Base-by-base conservation (phyloP, 92 coral and sea anemone genomes). In the Bergia sp. region DNA sequence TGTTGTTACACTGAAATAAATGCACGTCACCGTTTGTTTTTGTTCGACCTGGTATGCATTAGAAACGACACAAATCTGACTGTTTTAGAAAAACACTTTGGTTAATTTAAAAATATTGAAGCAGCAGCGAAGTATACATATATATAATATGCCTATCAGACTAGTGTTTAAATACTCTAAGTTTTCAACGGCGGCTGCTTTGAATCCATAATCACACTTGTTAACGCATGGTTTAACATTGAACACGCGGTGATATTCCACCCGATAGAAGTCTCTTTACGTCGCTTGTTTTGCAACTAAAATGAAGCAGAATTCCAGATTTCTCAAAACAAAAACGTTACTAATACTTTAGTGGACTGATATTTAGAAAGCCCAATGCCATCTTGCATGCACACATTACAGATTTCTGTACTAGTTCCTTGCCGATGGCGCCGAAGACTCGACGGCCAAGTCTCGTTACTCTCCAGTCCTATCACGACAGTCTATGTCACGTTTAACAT, bases 161-260 rank as follows among this genome's bases (percentile, higher is more conserved):
- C 12, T 2, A 20, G 29, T 61, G 29, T 20, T 7, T 18, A 61
- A 61, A 18, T 3, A 61, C 29, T 61, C 10, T 16, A 1, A 15
- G 3, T 61, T 15, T 61, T 10, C 21, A 61, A 15, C 67, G 1
- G 15, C 5, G 67, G 21, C 23, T 16, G 23, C n/a, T 61, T 61
- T 61, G 69, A 61, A 21, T 61, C 8, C 8, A 21, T 61, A 18
- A 61, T 20, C 45, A 18, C 11, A 42, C 7, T 43, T 16, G 37
- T 42, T 77, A 77, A 43, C 81, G 81, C 81, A 77, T 77, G 57
- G 81, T 15, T 42, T 77, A 41, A 38, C 78, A 74, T 36, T 18
- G 39, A 77, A 77, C 18, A 47, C 0, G 20, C 58, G n/a, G 37
- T 10, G 11, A 40, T 77, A 43, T 47, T 77, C 78, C n/a, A 7